A percentile compares a stretch with the other conserved stretches of the same genome.
Evolutionary conservation across 2,888 invertebrate genomes (phyloP).

Genomic region (Sarcophaga caerulescens): DNA sequence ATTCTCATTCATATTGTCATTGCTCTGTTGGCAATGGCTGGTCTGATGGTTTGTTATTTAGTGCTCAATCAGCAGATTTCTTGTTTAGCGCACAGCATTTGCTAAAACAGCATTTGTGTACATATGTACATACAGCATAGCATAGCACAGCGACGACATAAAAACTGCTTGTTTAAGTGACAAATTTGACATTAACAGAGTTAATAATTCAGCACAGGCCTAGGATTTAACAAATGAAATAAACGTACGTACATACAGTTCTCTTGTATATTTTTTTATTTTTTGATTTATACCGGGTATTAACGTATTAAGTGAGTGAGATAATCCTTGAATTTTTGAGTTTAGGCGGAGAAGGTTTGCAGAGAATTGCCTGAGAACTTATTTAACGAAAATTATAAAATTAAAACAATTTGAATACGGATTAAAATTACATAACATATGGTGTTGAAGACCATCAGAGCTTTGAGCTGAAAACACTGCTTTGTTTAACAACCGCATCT

Average conservation of each 20-base stretch:
- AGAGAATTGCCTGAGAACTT: no score
- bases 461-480: no score
- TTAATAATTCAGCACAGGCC: conserved; percentile 70
- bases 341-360: background rate
- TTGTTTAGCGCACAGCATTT: background rate
- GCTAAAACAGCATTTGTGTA: no score
- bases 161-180: conserved; percentile 73
- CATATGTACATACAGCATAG: conserved; percentile 15
- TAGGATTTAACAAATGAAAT: conserved; percentile 63
- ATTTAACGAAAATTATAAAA: no score
- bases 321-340: conserved; percentile 24
- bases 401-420: no score
- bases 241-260: background rate
- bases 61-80: conserved; percentile 69
- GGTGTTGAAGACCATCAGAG: no score
- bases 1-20: conserved; percentile 8
- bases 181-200: conserved; percentile 74
- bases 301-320: conserved; percentile 11
- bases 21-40: conserved; percentile 50
- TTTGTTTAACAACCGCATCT: no score
- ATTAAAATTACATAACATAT: no score
- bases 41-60: conserved; percentile 38
- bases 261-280: background rate
- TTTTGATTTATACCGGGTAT: conserved; percentile 40
- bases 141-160: conserved; percentile 44